These are phyloP conservation scores for Malurus melanocephalus DNA, from an alignment of 2,113 vertebrate species.

Conservation along the genomic window DNA sequence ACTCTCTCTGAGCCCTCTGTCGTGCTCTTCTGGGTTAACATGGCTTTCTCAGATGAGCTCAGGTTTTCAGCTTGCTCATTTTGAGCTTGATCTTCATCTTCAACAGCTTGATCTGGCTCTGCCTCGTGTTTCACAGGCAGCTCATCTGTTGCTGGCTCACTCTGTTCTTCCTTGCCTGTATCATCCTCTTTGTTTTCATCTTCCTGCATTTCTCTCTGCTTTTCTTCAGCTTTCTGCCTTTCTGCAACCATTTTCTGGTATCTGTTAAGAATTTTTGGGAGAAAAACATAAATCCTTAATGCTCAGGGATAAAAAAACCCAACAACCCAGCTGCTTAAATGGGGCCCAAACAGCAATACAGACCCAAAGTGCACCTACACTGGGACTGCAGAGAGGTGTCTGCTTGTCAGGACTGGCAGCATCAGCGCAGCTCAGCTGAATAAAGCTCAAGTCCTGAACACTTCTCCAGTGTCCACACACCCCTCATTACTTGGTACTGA, in stretches of 20 bases:
- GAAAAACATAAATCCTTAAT: not conserved
- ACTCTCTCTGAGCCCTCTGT: slow-evolving; percentile 37
- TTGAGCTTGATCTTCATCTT: not conserved
- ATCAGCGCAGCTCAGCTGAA: not conserved
- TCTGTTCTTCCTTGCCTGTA: not conserved
- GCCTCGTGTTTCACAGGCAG: not conserved
- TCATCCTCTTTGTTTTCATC: not conserved
- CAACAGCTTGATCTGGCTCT: not conserved
- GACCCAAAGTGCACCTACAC: not conserved
- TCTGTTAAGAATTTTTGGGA: slow-evolving; percentile 10
- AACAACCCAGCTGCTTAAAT: not conserved
- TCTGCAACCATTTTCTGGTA: slow-evolving; percentile 64
- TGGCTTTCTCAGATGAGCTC: not conserved
- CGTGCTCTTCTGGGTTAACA: not conserved
- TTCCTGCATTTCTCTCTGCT: slow-evolving; percentile 52
- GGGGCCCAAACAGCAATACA: not conserved
- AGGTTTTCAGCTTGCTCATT: not conserved
- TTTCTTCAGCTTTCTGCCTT: slow-evolving; percentile 68
- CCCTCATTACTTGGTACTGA: not conserved
- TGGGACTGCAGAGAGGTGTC: not conserved
- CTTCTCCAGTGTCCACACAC: not conserved
- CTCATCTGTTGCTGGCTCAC: not conserved
- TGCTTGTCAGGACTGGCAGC: not conserved
- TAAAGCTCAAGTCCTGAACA: not conserved
- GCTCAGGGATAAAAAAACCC: not conserved